These are phyloP conservation scores for Pseudochromis fuscus DNA, from an alignment of 2,797 vertebrate species.

Conservation along the genomic window DNA sequence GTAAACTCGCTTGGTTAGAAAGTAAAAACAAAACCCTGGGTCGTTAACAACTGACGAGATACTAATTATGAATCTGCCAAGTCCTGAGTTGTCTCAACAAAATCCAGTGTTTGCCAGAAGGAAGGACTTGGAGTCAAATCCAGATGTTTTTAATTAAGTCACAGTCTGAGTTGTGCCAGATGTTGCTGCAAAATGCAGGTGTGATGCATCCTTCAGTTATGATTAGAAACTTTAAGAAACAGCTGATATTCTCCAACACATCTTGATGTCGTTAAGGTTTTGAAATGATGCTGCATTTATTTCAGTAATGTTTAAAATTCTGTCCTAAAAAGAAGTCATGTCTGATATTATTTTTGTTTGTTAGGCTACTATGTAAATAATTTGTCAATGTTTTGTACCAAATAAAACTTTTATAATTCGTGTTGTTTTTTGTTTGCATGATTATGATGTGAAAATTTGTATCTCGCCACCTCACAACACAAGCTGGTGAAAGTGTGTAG, in stretches of 20 bases:
- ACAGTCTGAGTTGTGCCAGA: too few species aligned
- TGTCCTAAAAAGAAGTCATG: not conserved
- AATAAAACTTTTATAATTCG: conserved; percentile 43
- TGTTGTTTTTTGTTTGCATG: not conserved
- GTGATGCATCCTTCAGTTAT: not conserved
- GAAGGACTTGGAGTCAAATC: too few species aligned
- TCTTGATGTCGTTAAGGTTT: not conserved
- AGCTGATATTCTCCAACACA: too few species aligned
- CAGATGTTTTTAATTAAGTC: too few species aligned
- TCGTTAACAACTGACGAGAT: not conserved
- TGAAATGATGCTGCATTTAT: too few species aligned
- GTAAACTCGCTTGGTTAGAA: not conserved
- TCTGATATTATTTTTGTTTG: not conserved
- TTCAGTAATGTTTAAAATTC: not conserved
- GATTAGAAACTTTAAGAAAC: not conserved
- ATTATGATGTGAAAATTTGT: not conserved
- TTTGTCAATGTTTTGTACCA: conserved; percentile 38
- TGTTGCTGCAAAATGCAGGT: too few species aligned
- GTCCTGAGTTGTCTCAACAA: not conserved
- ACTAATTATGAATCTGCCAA: not conserved
- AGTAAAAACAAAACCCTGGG: not conserved
- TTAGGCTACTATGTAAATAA: conserved; percentile 12
- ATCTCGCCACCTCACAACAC: too few species aligned
- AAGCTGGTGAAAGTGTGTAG: too few species aligned
- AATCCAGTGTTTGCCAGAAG: not conserved